phyloP scores from a whole-genome alignment of 2,113 vertebrate genomes.

The Cariama cristata region DNA sequence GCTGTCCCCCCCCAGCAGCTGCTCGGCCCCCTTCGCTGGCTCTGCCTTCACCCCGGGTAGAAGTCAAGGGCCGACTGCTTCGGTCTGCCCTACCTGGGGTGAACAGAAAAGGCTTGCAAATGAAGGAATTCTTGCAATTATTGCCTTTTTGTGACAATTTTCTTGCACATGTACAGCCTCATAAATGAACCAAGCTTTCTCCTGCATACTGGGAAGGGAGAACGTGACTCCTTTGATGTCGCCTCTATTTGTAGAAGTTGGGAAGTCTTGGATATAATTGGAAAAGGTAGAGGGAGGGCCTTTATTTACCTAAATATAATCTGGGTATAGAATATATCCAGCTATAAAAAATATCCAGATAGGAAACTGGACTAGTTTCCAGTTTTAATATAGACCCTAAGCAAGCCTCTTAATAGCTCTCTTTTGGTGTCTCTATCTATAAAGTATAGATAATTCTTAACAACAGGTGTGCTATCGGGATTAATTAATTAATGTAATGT shows the following conservation, averaged over 20 bases:
- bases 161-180: not conserved
- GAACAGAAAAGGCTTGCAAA: not conserved
- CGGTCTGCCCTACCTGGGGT: not conserved
- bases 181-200: not conserved
- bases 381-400: not conserved
- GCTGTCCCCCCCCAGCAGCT: not conserved
- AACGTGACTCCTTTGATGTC: accelerated
- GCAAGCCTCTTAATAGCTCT: not conserved
- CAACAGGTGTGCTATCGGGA: constrained; percentile 65
- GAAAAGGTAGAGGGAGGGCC: not conserved
- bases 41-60: not conserved
- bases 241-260: not conserved
- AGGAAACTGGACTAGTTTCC: not conserved
- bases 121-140: not conserved
- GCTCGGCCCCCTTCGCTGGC: not conserved
- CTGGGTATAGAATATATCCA: not conserved
- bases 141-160: not conserved
- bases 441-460: constrained; percentile 44
- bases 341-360: too few relatives aligned
- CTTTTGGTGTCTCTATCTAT: not conserved
- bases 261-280: not conserved
- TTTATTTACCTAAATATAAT: not conserved
- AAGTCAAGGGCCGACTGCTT: not conserved
- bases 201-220: not conserved
- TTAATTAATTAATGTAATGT: constrained; percentile 70